Conservation (phyloP, 35 echinoderm and acorn worm species). For the Ophioderma brevispina region DNA sequence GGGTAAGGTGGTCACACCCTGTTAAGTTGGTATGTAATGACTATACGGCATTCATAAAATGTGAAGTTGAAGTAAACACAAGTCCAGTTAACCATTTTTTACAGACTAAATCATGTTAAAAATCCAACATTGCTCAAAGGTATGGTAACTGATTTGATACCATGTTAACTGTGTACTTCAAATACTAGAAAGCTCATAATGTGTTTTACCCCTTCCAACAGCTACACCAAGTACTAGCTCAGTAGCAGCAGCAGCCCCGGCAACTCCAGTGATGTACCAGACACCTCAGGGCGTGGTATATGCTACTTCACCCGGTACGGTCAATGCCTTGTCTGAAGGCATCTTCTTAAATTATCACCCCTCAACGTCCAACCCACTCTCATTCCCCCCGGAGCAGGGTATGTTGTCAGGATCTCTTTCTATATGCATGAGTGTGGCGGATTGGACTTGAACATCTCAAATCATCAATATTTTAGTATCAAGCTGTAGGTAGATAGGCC, state of each 20-base stretch:
- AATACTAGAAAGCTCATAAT: not conserved
- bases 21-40: no score
- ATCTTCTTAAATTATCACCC: slow-evolving; percentile 56
- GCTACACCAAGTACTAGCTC: not conserved
- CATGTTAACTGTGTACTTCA: no score
- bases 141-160: no score
- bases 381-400: not conserved
- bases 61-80: no score
- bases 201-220: not conserved
- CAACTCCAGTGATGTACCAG: slow-evolving; percentile 86
- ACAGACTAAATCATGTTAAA: no score
- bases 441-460: not conserved
- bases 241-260: not conserved
- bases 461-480: no score
- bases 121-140: no score
- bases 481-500: no score
- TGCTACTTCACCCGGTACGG: slow-evolving; percentile 55
- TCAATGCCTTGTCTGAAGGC: slow-evolving; percentile 47
- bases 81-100: no score
- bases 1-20: no score
- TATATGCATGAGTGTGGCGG: not conserved
- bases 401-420: not conserved
- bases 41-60: no score
- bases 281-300: slow-evolving; percentile 82
- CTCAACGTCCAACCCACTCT: not conserved